These are phyloP conservation scores for Centropus unirufus DNA, from an alignment of 2,113 vertebrate genomes.

Conservation along the genomic window DNA sequence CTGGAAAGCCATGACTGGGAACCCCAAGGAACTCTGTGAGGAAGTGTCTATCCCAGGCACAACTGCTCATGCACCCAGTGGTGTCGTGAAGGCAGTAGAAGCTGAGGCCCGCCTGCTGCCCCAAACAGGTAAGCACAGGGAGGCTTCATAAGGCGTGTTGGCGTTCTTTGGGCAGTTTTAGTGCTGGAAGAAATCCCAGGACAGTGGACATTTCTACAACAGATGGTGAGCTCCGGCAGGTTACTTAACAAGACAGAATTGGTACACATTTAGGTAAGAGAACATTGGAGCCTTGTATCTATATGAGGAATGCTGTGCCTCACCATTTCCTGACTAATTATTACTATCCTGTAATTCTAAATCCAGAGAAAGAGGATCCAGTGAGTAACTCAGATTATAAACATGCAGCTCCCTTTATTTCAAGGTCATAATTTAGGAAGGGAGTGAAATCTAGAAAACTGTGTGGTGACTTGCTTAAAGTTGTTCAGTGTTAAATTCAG, in stretches of 20 bases:
- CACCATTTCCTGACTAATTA: background rate
- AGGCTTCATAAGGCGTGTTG: background rate
- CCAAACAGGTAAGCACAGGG: background rate
- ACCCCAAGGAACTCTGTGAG: accelerated
- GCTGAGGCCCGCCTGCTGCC: background rate
- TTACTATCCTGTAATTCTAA: background rate
- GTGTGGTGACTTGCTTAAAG: slow-evolving; percentile 47
- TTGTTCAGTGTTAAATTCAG: slow-evolving; percentile 41
- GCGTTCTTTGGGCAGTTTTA: background rate
- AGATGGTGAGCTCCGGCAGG: background rate
- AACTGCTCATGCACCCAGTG: background rate
- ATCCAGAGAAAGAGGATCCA: background rate
- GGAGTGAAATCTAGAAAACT: background rate
- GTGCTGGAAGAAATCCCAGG: background rate
- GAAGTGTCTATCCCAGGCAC: background rate
- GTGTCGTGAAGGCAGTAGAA: background rate
- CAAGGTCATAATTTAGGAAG: background rate
- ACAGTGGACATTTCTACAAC: background rate
- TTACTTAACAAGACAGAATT: background rate
- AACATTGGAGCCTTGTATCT: background rate
- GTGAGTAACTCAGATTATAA: background rate
- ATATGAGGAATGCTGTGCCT: background rate
- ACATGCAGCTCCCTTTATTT: background rate
- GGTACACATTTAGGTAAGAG: background rate
- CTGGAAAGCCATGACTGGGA: background rate